These are phyloP conservation scores for Drosophila kambysellisi DNA, from an alignment of 2,888 invertebrate species.

Conservation along the genomic window DNA sequence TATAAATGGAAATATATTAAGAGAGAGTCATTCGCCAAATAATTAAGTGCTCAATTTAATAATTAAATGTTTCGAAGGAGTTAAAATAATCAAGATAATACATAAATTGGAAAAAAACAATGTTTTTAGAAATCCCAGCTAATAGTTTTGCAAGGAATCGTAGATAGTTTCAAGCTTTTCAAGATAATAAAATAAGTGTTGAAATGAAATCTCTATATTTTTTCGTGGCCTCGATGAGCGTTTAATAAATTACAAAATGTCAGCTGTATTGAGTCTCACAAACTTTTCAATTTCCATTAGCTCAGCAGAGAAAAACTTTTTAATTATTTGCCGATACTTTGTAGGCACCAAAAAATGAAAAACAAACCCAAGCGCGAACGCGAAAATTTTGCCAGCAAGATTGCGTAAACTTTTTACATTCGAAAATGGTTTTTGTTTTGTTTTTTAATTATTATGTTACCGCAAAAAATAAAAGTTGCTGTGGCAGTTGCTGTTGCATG, in stretches of 20 bases:
- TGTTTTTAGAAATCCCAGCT: neutral
- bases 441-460: constrained; percentile 54
- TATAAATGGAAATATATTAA: constrained; percentile 16
- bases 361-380: constrained; percentile 1
- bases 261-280: constrained; percentile 43
- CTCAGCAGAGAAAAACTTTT: constrained; percentile 62
- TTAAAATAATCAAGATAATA: neutral
- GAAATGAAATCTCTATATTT: constrained; percentile 10
- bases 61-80: neutral
- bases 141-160: neutral
- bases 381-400: constrained; percentile 16
- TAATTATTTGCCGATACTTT: constrained; percentile 73
- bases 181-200: neutral
- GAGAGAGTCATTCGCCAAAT: no score
- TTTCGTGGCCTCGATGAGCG: constrained; percentile 18
- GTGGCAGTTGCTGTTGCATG: constrained; percentile 42
- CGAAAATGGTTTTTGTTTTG: constrained; percentile 28
- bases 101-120: neutral
- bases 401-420: constrained; percentile 30
- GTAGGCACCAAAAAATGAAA: constrained; percentile 30
- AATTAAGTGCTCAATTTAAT: no score
- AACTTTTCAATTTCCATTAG: constrained; percentile 69
- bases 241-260: constrained; percentile 43
- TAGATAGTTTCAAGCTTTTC: neutral
- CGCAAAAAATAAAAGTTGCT: constrained; percentile 49